These are phyloP conservation scores for Hoplostethus atlanticus DNA, from an alignment of 2,797 vertebrate species.

Conservation along the genomic window DNA sequence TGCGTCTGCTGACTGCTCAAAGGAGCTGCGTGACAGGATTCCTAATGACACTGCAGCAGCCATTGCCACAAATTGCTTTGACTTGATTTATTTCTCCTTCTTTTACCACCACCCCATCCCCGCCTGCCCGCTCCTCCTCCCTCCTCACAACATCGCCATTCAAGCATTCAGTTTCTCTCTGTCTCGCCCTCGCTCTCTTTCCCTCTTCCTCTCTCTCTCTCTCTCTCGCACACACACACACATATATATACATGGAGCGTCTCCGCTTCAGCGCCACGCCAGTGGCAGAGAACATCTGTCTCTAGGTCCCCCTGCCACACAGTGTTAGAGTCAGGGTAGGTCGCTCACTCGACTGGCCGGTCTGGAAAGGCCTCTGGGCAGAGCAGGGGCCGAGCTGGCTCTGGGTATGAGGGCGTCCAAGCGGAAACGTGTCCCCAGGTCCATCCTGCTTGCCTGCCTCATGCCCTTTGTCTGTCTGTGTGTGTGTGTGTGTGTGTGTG, in stretches of 20 bases:
- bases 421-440: conserved; percentile 75
- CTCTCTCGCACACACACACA: conserved; percentile 36
- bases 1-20: conserved; percentile 76
- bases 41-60: conserved; percentile 84
- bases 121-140: conserved; percentile 43
- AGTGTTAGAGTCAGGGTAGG: conserved; percentile 82
- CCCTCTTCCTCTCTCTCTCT: conserved; percentile 5
- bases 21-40: conserved; percentile 82
- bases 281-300: conserved; percentile 94
- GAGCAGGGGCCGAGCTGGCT: conserved; percentile 55
- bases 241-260: conserved; percentile 44
- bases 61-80: conserved; percentile 82
- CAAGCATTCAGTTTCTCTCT: conserved; percentile 59
- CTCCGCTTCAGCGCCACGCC: conserved; percentile 77
- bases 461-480: conserved; percentile 66
- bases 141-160: conserved; percentile 53
- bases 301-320: conserved; percentile 83
- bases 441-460: conserved; percentile 69
- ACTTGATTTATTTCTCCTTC: conserved; percentile 86
- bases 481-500: conserved; percentile 35
- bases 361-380: conserved; percentile 66
- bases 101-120: conserved; percentile 55
- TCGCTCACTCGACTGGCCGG: conserved; percentile 71
- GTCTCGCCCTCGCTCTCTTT: conserved; percentile 33
- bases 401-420: conserved; percentile 58